These are phyloP conservation scores for Leptodactylus fallax DNA, from an alignment of 2,797 vertebrate species.

Conservation along the genomic window DNA sequence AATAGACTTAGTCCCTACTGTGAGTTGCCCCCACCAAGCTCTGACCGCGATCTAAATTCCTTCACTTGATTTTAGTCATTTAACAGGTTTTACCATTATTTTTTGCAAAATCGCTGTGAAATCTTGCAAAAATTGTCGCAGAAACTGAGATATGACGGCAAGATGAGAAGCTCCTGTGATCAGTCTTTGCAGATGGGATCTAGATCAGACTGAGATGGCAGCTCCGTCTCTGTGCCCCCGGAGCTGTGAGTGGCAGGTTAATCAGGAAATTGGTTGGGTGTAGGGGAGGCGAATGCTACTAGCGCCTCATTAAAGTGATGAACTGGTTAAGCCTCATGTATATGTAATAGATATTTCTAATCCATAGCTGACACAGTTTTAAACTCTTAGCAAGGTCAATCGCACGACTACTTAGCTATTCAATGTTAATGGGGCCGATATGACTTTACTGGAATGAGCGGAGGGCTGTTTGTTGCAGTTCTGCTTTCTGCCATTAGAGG, in stretches of 20 bases:
- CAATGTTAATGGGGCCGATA: constrained; percentile 5
- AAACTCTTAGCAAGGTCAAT: constrained; percentile 49
- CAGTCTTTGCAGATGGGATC: too few relatives aligned
- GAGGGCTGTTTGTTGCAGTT: neutral
- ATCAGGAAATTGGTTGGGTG: constrained; percentile 58
- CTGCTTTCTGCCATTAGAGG: neutral
- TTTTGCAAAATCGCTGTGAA: too few relatives aligned
- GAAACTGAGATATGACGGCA: too few relatives aligned
- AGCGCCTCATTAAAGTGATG: constrained; percentile 58
- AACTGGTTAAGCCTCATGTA: constrained; percentile 56
- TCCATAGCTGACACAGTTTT: constrained; percentile 40
- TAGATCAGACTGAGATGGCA: neutral
- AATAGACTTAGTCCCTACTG: too few relatives aligned
- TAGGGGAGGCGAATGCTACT: neutral
- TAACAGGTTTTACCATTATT: too few relatives aligned
- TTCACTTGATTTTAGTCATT: too few relatives aligned
- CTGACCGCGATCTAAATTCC: too few relatives aligned
- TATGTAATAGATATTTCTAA: constrained; percentile 56
- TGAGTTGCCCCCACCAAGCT: too few relatives aligned
- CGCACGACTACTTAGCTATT: constrained; percentile 5
- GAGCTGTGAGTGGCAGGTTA: constrained; percentile 58
- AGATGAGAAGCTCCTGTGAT: too few relatives aligned
- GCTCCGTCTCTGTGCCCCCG: neutral
- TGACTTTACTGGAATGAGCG: neutral
- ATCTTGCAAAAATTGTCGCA: too few relatives aligned